Conservation (phyloP, 1,140 invertebrate species). For the Panagrolaimus sp. region DNA sequence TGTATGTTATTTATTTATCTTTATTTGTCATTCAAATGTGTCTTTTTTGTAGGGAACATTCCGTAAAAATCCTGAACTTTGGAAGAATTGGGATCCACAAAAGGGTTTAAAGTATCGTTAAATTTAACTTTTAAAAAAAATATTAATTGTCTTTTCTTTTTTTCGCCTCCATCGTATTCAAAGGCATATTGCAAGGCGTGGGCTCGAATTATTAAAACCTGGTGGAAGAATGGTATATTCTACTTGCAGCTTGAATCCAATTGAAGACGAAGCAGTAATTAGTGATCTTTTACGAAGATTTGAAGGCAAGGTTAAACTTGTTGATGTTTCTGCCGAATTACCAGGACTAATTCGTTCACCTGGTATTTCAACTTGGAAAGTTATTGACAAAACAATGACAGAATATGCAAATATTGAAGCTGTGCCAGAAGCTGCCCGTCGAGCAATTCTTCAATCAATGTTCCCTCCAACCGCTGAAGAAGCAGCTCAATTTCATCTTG, state of each 20-base stretch:
- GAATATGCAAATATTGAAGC: conserved; percentile 73
- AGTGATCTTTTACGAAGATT: conserved; percentile 69
- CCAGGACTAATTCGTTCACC: conserved; percentile 74
- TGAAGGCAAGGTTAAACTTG: conserved; percentile 64
- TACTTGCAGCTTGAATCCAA: conserved; percentile 93
- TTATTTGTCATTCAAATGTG: conserved; percentile 47
- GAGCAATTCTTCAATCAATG: conserved; percentile 77
- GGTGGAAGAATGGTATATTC: conserved; percentile 92
- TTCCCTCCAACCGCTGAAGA: conserved; percentile 77
- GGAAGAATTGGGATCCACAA: conserved; percentile 88
- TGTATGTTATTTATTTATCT: conserved; percentile 18
- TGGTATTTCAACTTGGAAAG: conserved; percentile 76
- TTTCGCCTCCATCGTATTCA: conserved; percentile 66
- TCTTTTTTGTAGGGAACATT: conserved; percentile 77
- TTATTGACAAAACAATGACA: conserved; percentile 73
- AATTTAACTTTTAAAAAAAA: too few relatives aligned
- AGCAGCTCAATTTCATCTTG: conserved; percentile 71
- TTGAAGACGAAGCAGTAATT: conserved; percentile 94
- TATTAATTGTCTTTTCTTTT: too few relatives aligned
- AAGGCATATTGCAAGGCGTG: conserved; percentile 77
- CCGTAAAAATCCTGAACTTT: conserved; percentile 93
- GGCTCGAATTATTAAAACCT: conserved; percentile 77
- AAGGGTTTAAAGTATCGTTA: conserved; percentile 25
- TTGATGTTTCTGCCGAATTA: conserved; percentile 73
- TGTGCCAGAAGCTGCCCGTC: conserved; percentile 76